Base-by-base conservation (phyloP, 2,113 vertebrate species). In the Amphiprion ocellaris region DNA sequence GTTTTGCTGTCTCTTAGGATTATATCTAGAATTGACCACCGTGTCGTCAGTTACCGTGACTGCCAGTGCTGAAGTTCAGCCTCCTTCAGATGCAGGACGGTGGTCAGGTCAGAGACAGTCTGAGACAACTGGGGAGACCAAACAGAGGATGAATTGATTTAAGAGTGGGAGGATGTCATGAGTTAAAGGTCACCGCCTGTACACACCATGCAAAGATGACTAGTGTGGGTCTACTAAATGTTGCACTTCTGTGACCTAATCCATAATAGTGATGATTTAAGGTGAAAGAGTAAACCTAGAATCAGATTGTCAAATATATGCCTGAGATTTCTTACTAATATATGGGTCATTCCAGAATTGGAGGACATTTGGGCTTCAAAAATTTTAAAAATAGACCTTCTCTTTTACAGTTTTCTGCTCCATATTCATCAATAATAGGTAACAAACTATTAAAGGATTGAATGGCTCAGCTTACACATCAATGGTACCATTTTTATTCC, bases 41-140 rank as follows among this genome's bases (percentile, higher is more conserved):
- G 33, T 37, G 33, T 2, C 2, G 33, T 37, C 33, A 9, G 82
- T 89, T 90, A 95, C 94, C 95, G 91, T 83, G 95, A 94, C 71
- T 94, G 92, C 88, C 92, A 95, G 86, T 94, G 87, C 44, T 94
- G 93, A 50, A 95, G 75, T 66, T 95, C 94, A 41, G 91, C 92
- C 41, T 95, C 95, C 89, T 94, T 95, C 46, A 95, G 73, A 66
- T 90, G 82, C 21, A 95, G 55, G 55, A 91, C 81, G 1, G 86
- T 66, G 23, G 93, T 93, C 58, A 94, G 73, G 39, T 95, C 94
- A 0, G 92, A 90, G 41, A 94, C 87, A 15, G 89, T 94, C 79
- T 94, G 91, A 46, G 90, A 90, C 50, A 95, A 83, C 95, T 95
- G 79, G 4, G n/a, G 33, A 75, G 39, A 66, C 63, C 79, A 55